Evolutionary conservation across 2,113 vertebrate species (phyloP), one percentile per base, ranked within the genome.

Genomic region (Mola mola): DNA sequence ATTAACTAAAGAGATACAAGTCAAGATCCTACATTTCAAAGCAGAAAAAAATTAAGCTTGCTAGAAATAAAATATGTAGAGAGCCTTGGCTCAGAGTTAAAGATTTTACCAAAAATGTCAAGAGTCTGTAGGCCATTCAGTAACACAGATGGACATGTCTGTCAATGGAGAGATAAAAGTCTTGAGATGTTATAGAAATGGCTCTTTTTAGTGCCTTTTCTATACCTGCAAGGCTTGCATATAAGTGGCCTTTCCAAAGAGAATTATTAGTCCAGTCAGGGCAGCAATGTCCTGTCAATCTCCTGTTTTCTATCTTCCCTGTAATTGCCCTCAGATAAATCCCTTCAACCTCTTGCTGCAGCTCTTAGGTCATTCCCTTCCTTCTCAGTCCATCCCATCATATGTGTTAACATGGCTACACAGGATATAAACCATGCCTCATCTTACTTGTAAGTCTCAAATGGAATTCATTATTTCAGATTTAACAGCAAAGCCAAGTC

Each of bases 211-310:
- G 16, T 49, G 47, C 48, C 60, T 66, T 59, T 49, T 13, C 49
- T 56, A 3, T 44, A 37, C 52, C 61, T 50, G 58, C 41, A 68
- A 64, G 49, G 44, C 25, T 66, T 76, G 50, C 49, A 46, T 61
- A 38, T 49, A 65, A 68, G 40, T 53, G 58, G 48, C 24, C 37
- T 72, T 64, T 67, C 19, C 31, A 51, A 5, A 44, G 41, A 20
- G 72, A 67, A 75, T 75, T 78, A 74, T 55, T 38, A 60, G 48
- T 51, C 62, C 34, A 59, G 63, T 74, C 56, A 74, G 58, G 57
- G 60, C 11, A 2, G 21, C 68, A 37, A 24, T 12, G 21, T 19
- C 24, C 64, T 70, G 60, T 59, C 81, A 69, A 77, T 79, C 68
- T 59, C 36, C 9, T 11, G 8, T 21, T 33, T 49, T 68, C 66